Evolutionary conservation across 2,888 invertebrate species (phyloP), one percentile per base, ranked within the genome.

Genomic region (Bugula neritina): DNA sequence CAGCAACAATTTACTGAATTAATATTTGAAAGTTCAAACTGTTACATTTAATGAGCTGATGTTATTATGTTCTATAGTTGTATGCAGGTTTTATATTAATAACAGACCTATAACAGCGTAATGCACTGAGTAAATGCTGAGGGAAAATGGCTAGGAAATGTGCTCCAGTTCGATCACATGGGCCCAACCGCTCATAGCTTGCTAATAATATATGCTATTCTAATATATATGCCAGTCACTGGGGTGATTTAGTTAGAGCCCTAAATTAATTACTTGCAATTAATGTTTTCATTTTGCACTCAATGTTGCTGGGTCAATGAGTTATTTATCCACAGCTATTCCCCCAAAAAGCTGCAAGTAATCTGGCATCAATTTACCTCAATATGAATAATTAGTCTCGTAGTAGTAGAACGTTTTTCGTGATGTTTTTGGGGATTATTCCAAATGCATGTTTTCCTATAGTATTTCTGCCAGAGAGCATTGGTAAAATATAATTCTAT

Each of bases 221-320:
- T 43, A 43, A 43, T 43, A 43, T 43, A 43, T 17, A 10, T 10
- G 17, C 43, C 43, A 43, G 5, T 43, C 17, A 43, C 43, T 43
- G 17, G 5, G 43, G 17, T 43, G 17, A 43, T 43, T 5, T 5
- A 34, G 63, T 57, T 27, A 13, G 27, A 63, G 63, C 63, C 63
- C 63, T 21, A 63, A 63, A 63, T 63, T 63, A 63, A 63, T 63
- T 63, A 63, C 63, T 63, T 17, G 31, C 63, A 63, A 63, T 63
- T 63, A 29, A 63, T 63, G 63, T 63, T 63, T 63, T 63, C 63
- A 63, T 63, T 63, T 63, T 63, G 63, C 63, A 63, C 63, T 31
- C 63, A 63, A 31, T 63, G 63, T 10, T 63, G 17, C 43, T 63
- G 31, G 63, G 63, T 63, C 63, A 63, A 25, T 63, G 63, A 63